Evolutionary conservation across 2,888 invertebrate genomes (phyloP), one percentile per base, ranked within the genome.

Genomic region (Amphimallon solstitiale): DNA sequence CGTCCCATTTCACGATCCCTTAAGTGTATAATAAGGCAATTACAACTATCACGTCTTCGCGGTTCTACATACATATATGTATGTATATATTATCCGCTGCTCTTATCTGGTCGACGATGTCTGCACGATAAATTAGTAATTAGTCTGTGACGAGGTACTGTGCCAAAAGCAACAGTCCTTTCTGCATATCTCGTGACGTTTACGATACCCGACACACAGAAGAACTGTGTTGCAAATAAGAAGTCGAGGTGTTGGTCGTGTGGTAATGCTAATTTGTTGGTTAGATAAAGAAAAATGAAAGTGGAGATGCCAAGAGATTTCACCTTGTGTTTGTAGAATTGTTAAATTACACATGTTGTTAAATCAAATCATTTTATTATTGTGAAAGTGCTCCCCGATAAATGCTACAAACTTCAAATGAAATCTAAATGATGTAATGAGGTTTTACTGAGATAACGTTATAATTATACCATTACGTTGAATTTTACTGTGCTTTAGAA

Each of bases 111-210:
- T 56, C 23, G 40, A 21, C 23, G 63, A 63, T 63, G 68, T 71
- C 68, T 65, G 56, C 49, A 56, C 71, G 71, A 71, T 71, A 71
- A 71, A 71, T 69, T 67, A 68, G 71, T 68, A 73, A 73, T 73
- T 73, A 73, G 73, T 67, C 69, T 71, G 71, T 71, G 72, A 69
- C 71, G 70, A 72, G 66, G 62, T 56, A 65, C 65, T 66, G 68
- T 66, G 71, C 69, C 63, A 69, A 66, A 66, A 62, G 70, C 65
- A 71, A 69, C 70, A 69, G 69, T 69, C 70, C 68, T 70, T 59
- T 35, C 59, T 59, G 14, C 40, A 40, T 19, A 23, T 56, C 56
- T 23, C 56, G 9, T 37, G 40, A 10, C 56, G 56, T 40, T 43
- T 56, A 19, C 56, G 23, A 37, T 37, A 52, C 52, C 37, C n/a